Conservation (phyloP, 2,888 invertebrate species). For the Cephus runcator region DNA sequence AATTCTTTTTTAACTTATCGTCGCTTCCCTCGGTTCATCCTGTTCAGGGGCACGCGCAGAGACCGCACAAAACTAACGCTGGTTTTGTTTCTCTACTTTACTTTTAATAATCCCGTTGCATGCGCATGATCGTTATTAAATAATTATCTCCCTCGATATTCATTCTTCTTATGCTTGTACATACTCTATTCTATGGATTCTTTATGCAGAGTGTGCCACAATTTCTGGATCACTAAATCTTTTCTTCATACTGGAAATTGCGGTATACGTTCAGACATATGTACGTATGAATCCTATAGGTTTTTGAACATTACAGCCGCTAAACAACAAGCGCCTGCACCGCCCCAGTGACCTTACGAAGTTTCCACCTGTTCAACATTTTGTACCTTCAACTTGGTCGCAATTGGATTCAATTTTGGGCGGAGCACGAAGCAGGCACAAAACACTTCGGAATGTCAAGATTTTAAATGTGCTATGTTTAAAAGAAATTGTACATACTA, state of each 20-base stretch:
- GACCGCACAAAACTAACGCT: neutral
- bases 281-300: neutral
- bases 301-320: constrained; percentile 58
- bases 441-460: neutral
- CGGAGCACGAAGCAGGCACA: neutral
- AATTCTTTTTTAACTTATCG: constrained; percentile 8
- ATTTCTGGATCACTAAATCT: neutral
- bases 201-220: neutral
- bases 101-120: neutral
- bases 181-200: neutral
- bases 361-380: neutral
- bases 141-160: neutral
- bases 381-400: neutral
- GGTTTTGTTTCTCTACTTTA: neutral
- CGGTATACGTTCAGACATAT: neutral
- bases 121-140: neutral
- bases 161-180: neutral
- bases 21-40: neutral
- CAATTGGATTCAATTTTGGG: neutral
- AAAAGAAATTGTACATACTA: neutral
- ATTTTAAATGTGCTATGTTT: neutral
- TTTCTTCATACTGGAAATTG: neutral
- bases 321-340: constrained; percentile 61
- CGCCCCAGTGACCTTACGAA: neutral
- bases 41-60: neutral